Percentiles rank a stretch among this genome's conserved stretches.
phyloP scores from a whole-genome alignment of 2,113 vertebrate species.

The Turdus rufiventris region DNA sequence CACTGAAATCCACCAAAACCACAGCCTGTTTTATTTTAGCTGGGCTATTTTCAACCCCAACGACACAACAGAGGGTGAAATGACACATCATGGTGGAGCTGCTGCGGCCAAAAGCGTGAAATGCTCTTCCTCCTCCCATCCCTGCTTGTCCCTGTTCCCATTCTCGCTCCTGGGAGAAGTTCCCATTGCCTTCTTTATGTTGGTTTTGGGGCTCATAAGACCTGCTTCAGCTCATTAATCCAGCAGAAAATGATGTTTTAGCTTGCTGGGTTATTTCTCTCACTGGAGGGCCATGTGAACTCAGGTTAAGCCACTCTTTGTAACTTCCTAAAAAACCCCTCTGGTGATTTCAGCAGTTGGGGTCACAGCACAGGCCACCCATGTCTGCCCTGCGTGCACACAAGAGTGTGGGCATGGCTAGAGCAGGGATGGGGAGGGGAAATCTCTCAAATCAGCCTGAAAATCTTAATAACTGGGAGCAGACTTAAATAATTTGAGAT shows the following conservation, averaged over 20 bases:
- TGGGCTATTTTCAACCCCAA: not conserved
- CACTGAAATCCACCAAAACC: not conserved
- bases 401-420: not conserved
- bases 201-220: not conserved
- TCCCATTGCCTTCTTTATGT: not conserved
- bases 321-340: not conserved
- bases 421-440: not conserved
- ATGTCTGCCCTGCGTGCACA: fast-evolving
- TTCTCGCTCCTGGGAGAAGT: not conserved
- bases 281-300: fast-evolving
- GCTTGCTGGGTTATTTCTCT: not conserved
- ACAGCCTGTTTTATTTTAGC: not conserved
- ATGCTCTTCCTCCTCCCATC: not conserved
- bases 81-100: not conserved
- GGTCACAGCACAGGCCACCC: not conserved
- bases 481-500: not conserved
- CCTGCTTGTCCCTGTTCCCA: not conserved
- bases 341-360: not conserved
- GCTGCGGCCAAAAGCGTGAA: fast-evolving
- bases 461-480: not conserved
- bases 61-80: not conserved
- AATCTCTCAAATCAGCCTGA: not conserved
- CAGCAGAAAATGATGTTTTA: not conserved
- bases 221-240: not conserved
- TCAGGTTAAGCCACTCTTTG: not conserved